Base-by-base conservation (phyloP, 2,888 invertebrate genomes). In the Notocelia uddmanniana region DNA sequence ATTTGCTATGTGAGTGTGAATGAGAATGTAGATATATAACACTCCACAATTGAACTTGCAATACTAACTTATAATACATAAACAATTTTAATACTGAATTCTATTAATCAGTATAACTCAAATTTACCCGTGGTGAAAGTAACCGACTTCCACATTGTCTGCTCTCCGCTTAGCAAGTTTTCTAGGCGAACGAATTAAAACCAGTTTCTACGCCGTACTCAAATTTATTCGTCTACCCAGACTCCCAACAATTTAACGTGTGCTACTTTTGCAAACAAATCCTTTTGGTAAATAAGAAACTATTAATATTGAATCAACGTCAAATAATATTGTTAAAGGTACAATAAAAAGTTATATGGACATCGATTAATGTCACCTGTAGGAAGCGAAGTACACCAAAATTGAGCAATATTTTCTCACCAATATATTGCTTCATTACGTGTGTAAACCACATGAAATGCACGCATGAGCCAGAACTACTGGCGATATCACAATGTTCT, bases 371-470 rank as follows among this genome's bases (percentile, higher is more conserved):
- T 74, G 75, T 75, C 74, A 79, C 72, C 74, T 62, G 74, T 77
- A 79, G 77, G 74, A 77, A 74, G 75, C 45, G 19, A 58, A 73
- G 62, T 68, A 68, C 45, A 63, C 58, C 59, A 57, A 66, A 74
- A 85, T 84, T 78, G 80, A 84, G 80, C 79, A 80, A 84, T 86
- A 85, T 82, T 79, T 87, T 85, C 78, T 75, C 81, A 76, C 78
- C 73, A 85, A 86, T 81, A 87, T 89, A 89, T 87, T 82, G 77
- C 85, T 87, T 87, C 81, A 87, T 87, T 85, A 85, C 83, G 79
- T 82, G 83, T 78, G 68, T 81, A 83, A 82, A 81, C 68, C 74
- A 79, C 80, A 84, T 85, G 81, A 84, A 83, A 80, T 75, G 75
- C 60, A 68, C 60, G 68, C 60, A 60, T 67, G 68, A n/a, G 72